These are phyloP conservation scores for Drosophila maculinotata DNA, from an alignment of 2,888 invertebrate genomes.

Conservation along the genomic window DNA sequence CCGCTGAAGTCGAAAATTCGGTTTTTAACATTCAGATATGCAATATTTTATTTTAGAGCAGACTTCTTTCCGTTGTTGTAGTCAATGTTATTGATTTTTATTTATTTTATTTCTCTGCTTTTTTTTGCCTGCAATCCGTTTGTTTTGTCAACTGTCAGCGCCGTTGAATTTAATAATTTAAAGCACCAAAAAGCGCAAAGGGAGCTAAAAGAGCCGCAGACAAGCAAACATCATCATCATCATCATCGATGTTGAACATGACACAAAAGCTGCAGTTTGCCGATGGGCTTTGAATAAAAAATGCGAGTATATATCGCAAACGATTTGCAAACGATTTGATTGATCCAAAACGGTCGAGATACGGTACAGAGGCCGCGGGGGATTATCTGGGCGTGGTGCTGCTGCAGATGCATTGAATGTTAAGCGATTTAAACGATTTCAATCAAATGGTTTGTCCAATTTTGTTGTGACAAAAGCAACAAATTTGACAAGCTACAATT, in stretches of 20 bases:
- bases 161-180: constrained; percentile 76
- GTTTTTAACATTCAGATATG: constrained; percentile 41
- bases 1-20: constrained; percentile 28
- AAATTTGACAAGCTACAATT: constrained; percentile 59
- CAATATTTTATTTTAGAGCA: constrained; percentile 77
- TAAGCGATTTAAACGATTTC: constrained; percentile 61
- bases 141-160: constrained; percentile 75
- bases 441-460: constrained; percentile 52
- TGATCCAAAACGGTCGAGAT: constrained; percentile 31
- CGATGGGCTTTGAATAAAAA: constrained; percentile 77
- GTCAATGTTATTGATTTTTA: constrained; percentile 30
- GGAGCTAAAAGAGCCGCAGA: constrained; percentile 21
- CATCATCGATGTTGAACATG: constrained; percentile 64
- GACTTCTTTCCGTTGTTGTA: constrained; percentile 5
- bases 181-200: constrained; percentile 44
- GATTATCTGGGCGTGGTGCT: constrained; percentile 43
- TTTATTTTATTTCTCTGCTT: constrained; percentile 16
- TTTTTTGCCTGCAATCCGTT: constrained; percentile 47
- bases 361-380: constrained; percentile 1
- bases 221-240: constrained; percentile 35
- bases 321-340: constrained; percentile 66
- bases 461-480: constrained; percentile 23
- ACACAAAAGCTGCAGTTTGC: constrained; percentile 77
- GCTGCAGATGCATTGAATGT: constrained; percentile 76
- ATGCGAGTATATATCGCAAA: constrained; percentile 57